A percentile compares a stretch with the other conserved stretches of the same genome.
Conservation (phyloP, 2,888 invertebrate species). For the Nomada goodeniana region DNA sequence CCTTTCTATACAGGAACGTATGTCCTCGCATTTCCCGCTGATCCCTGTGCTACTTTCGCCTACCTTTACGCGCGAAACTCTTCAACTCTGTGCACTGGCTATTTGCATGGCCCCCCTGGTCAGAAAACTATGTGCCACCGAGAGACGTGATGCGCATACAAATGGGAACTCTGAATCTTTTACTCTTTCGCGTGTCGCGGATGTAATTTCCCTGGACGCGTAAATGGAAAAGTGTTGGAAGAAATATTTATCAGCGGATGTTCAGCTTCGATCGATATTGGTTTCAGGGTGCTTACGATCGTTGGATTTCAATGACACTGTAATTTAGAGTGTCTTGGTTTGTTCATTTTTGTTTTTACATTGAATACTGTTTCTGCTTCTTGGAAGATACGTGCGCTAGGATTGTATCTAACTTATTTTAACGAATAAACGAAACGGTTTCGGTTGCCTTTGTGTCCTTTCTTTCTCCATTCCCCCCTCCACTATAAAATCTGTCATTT, state of each 20-base stretch:
- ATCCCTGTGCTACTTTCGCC: slow-evolving; percentile 37
- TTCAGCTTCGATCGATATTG: background rate
- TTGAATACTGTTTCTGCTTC: too few species aligned
- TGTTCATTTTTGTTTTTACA: background rate
- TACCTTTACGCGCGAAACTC: slow-evolving; percentile 44
- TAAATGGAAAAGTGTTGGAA: slow-evolving; percentile 18
- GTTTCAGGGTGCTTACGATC: background rate
- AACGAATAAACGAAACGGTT: too few species aligned
- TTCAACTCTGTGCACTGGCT: slow-evolving; percentile 42
- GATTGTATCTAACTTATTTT: too few species aligned
- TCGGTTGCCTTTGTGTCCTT: background rate
- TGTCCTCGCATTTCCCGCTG: slow-evolving; percentile 35
- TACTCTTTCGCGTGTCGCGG: background rate
- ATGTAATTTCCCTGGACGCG: background rate
- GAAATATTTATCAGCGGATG: background rate
- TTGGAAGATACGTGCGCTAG: too few species aligned
- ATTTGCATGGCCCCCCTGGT: slow-evolving; percentile 63
- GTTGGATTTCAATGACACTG: background rate
- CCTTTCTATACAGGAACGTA: slow-evolving; percentile 26
- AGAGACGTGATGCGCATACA: slow-evolving; percentile 34
- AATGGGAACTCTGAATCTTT: slow-evolving; percentile 45
- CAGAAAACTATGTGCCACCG: slow-evolving; percentile 56
- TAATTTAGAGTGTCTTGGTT: background rate
- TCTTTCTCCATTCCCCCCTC: background rate
- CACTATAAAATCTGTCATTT: slow-evolving; percentile 1